A percentile compares a stretch with the other conserved stretches of the same genome.
phyloP scores from a whole-genome alignment of 2,888 invertebrate genomes.

The Amphimallon solstitiale region DNA sequence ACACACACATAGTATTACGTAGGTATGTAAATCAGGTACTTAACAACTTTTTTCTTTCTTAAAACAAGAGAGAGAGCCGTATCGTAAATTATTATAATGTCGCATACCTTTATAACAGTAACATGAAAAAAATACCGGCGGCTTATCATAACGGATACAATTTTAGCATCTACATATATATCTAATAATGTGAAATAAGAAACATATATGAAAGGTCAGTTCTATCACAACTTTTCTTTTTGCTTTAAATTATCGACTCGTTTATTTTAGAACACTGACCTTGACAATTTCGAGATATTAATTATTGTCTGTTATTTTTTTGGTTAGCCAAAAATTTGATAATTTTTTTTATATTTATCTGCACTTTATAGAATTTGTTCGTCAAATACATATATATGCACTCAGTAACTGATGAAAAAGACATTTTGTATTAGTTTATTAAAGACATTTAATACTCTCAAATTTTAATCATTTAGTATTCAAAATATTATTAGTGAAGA shows the following conservation, averaged over 20 bases:
- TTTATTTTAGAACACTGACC: conserved; percentile 29
- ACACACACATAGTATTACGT: too few relatives aligned
- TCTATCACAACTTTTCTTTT: conserved; percentile 16
- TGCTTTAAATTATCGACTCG: conserved; percentile 16
- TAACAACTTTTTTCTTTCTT: too few relatives aligned
- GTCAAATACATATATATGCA: too few relatives aligned
- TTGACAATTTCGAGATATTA: conserved; percentile 15
- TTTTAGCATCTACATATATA: conserved; percentile 7
- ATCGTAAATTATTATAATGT: conserved; percentile 14
- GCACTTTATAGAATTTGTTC: neutral
- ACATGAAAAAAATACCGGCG: conserved; percentile 7
- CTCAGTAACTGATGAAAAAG: too few relatives aligned
- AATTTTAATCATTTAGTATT: too few relatives aligned
- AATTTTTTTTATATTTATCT: neutral
- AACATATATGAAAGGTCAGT: conserved; percentile 26
- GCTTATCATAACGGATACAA: conserved; percentile 20
- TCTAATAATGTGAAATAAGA: too few relatives aligned
- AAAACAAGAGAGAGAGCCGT: too few relatives aligned
- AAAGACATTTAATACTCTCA: too few relatives aligned
- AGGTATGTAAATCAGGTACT: neutral
- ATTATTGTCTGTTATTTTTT: conserved; percentile 9
- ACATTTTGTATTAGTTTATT: too few relatives aligned
- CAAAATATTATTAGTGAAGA: too few relatives aligned
- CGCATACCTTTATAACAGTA: conserved; percentile 9
- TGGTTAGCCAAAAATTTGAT: neutral